phyloP scores from a whole-genome alignment of 2,888 invertebrate genomes.

The Hofmannophila pseudospretella region DNA sequence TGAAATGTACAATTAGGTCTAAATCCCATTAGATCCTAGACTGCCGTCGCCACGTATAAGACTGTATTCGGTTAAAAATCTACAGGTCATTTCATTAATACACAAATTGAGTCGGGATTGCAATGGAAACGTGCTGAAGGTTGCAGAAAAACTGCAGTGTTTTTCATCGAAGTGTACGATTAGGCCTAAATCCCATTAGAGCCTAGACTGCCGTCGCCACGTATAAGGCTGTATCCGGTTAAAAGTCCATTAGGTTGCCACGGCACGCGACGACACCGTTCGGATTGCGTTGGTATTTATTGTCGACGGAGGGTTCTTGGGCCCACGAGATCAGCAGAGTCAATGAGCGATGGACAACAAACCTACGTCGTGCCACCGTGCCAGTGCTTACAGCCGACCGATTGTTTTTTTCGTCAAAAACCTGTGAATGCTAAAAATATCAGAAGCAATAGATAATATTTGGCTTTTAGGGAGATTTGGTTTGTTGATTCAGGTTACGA shows the following conservation, averaged over 20 bases:
- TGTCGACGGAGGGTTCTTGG: constrained; percentile 36
- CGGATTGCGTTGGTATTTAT: constrained; percentile 62
- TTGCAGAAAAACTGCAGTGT: no score
- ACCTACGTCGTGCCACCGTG: no score
- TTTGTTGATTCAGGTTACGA: no score
- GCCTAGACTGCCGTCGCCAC: background rate
- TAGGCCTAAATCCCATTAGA: background rate
- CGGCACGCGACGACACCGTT: constrained; percentile 56
- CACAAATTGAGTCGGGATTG: no score
- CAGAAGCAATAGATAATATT: no score
- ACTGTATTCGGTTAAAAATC: constrained; percentile 47
- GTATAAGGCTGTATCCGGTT: constrained; percentile 24
- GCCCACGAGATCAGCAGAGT: constrained; percentile 22
- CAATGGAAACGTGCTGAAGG: no score
- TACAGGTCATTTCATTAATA: no score
- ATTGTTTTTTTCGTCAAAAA: no score
- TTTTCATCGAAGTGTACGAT: no score
- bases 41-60: background rate
- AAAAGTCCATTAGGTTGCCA: constrained; percentile 66
- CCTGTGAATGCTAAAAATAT: no score
- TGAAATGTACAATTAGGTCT: no score
- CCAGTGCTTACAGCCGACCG: background rate
- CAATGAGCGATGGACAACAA: background rate
- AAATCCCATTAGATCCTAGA: background rate
- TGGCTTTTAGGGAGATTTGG: no score